These are phyloP conservation scores for Xerus inauris DNA, from an alignment of 2,113 vertebrate species.

Conservation along the genomic window DNA sequence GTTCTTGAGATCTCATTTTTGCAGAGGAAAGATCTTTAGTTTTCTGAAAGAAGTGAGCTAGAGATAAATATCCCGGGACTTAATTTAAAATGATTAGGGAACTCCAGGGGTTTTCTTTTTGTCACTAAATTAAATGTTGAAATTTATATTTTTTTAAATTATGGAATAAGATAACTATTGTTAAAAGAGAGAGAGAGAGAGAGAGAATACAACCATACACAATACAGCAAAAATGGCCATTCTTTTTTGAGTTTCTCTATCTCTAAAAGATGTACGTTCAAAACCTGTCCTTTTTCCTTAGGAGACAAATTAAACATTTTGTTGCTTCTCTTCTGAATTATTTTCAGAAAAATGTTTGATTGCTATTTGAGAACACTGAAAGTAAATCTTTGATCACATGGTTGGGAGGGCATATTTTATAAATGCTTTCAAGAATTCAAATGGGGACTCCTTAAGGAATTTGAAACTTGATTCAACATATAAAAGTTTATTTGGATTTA, in stretches of 20 bases:
- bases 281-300: slow-evolving; percentile 23
- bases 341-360: slow-evolving; percentile 23
- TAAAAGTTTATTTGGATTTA: not conserved
- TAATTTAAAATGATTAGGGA: slow-evolving; percentile 46
- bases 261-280: not conserved
- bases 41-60: not conserved
- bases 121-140: slow-evolving; percentile 35
- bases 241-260: not conserved
- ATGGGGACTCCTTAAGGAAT: slow-evolving; percentile 6
- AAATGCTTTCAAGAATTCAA: slow-evolving; percentile 40
- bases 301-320: slow-evolving; percentile 4
- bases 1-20: not conserved
- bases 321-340: not conserved
- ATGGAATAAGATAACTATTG: not conserved
- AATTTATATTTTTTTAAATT: slow-evolving; percentile 27
- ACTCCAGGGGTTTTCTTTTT: slow-evolving; percentile 10
- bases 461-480: slow-evolving; percentile 44
- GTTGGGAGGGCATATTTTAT: not conserved
- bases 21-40: not conserved
- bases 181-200: not conserved
- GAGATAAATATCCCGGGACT: not conserved
- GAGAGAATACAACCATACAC: not conserved
- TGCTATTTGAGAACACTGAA: slow-evolving; percentile 12
- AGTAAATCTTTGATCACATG: slow-evolving; percentile 22
- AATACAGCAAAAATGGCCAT: not conserved